Conservation (phyloP, 53 echinoderm and acorn worm genomes). For the Glandiceps talaboti region DNA sequence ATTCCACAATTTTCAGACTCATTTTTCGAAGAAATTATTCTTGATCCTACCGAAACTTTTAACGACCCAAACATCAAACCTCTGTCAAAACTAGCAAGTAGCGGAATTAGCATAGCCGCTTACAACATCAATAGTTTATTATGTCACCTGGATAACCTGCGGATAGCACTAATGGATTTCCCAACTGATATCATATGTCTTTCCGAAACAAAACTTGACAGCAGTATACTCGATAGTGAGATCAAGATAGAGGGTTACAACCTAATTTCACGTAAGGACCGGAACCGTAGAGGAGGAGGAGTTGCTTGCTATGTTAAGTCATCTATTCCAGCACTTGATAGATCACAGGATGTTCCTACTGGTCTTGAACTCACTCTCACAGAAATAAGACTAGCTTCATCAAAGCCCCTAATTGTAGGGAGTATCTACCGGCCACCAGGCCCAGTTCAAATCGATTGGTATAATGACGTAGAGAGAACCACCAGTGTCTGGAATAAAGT, state of each 20-base stretch:
- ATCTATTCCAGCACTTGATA: background rate
- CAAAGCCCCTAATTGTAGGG: background rate
- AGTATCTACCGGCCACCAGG: background rate
- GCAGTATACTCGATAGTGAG: background rate
- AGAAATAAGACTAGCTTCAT: background rate
- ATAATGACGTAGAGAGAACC: background rate
- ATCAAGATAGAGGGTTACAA: background rate
- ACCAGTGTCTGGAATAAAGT: background rate
- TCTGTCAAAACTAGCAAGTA: background rate
- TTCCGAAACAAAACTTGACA: background rate
- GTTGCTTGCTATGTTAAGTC: background rate
- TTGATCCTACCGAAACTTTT: background rate
- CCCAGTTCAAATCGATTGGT: background rate
- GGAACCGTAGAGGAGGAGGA: background rate
- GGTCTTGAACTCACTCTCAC: background rate
- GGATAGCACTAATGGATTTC: background rate
- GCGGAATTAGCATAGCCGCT: background rate
- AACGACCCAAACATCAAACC: background rate
- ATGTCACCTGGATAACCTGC: background rate
- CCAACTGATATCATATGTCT: background rate
- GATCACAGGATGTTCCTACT: background rate
- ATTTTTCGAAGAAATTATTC: background rate
- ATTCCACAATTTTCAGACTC: background rate
- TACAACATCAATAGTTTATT: background rate
- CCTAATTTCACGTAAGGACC: background rate